These are phyloP conservation scores for Stenopsyche tienmushanensis DNA, from an alignment of 1,140 invertebrate genomes.

Conservation along the genomic window DNA sequence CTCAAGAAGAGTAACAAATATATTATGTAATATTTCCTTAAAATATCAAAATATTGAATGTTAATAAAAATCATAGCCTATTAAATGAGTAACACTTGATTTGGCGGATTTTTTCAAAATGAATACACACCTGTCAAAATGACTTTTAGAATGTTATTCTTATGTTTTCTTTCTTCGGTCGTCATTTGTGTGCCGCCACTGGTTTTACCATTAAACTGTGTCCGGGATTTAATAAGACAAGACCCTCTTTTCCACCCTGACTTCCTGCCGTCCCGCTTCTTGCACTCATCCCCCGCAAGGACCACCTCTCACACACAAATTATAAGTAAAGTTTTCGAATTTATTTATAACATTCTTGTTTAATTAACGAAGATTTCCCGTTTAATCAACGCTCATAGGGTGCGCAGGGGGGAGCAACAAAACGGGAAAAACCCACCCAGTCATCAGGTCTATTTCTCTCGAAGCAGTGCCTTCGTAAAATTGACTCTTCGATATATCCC, in stretches of 20 bases:
- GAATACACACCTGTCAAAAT: too few species aligned
- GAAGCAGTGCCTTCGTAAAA: too few species aligned
- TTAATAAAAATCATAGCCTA: too few species aligned
- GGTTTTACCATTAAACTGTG: constrained; percentile 41
- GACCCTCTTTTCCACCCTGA: constrained; percentile 20
- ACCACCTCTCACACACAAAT: constrained; percentile 38
- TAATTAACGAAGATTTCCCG: constrained; percentile 41
- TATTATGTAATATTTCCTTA: too few species aligned
- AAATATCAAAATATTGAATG: too few species aligned
- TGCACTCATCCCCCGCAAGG: neutral
- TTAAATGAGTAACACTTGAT: too few species aligned
- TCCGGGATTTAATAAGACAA: constrained; percentile 42
- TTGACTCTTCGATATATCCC: too few species aligned
- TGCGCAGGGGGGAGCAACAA: too few species aligned
- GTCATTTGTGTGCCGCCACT: constrained; percentile 27
- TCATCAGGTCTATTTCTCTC: too few species aligned
- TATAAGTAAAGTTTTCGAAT: constrained; percentile 42
- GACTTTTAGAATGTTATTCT: too few species aligned
- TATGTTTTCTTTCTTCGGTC: neutral
- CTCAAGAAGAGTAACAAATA: too few species aligned
- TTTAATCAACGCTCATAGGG: constrained; percentile 40
- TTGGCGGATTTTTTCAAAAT: neutral
- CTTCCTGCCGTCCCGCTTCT: constrained; percentile 17
- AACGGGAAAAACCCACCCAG: too few species aligned
- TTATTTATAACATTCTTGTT: constrained; percentile 43